phyloP scores from a whole-genome alignment of 1,140 invertebrate genomes.

The Platyscapa corneri region DNA sequence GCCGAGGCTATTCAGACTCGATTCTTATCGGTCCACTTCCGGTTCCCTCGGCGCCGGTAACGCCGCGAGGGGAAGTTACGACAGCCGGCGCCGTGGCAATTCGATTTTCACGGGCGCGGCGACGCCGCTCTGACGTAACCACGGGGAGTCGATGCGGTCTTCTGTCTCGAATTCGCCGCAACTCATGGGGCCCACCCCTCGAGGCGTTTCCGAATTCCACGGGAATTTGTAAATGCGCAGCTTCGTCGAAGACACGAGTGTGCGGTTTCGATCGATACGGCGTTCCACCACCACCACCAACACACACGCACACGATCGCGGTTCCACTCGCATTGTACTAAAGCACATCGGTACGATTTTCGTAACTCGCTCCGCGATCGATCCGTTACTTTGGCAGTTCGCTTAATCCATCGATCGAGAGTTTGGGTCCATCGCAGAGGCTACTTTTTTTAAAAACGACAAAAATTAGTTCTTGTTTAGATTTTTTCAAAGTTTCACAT shows the following conservation, averaged over 20 bases:
- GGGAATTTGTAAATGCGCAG: not conserved
- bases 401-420: too few species aligned
- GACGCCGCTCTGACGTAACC: not conserved
- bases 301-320: too few species aligned
- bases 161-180: not conserved
- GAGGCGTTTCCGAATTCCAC: not conserved
- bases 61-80: not conserved
- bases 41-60: not conserved
- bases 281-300: not conserved
- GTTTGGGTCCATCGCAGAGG: too few species aligned
- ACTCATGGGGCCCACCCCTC: not conserved
- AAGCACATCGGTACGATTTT: too few species aligned
- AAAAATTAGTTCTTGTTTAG: too few species aligned
- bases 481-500: too few species aligned
- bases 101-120: not conserved
- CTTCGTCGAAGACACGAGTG: too few species aligned
- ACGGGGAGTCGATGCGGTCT: not conserved
- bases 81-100: not conserved
- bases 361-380: too few species aligned
- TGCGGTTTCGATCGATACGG: not conserved
- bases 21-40: not conserved
- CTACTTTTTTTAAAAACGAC: too few species aligned
- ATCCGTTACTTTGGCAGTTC: too few species aligned
- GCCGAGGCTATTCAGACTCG: not conserved
- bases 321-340: too few species aligned